Conservation (phyloP, 2,888 invertebrate genomes). For the Noctua janthina region DNA sequence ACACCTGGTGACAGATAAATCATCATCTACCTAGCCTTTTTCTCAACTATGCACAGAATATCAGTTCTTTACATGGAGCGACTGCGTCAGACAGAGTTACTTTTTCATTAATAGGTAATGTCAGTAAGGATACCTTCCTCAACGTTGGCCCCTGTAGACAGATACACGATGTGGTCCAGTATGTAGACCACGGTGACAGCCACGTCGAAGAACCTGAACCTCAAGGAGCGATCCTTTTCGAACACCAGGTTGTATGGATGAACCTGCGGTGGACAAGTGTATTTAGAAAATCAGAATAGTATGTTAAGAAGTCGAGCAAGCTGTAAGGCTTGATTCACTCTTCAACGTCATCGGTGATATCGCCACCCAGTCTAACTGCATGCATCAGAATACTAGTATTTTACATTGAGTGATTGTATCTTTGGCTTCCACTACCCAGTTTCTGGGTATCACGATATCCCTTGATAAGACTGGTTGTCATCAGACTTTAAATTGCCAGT, state of each 20-base stretch:
- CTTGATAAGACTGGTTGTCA: not conserved
- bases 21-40: not conserved
- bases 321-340: not conserved
- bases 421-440: not conserved
- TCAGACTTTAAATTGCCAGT: not conserved
- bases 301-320: not conserved
- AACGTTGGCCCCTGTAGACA: constrained; percentile 83
- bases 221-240: constrained; percentile 67
- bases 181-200: constrained; percentile 75
- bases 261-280: constrained; percentile 65
- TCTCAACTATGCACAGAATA: not conserved
- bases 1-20: constrained; percentile 73
- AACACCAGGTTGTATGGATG: constrained; percentile 82
- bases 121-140: constrained; percentile 79
- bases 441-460: not conserved
- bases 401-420: not conserved
- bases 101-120: not conserved
- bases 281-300: not conserved
- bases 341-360: not conserved
- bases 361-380: not conserved
- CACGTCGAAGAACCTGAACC: constrained; percentile 81
- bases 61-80: not conserved
- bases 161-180: constrained; percentile 79
- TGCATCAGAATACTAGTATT: not conserved
- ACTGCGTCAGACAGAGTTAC: not conserved